Percentiles rank a stretch among this genome's conserved stretches.
Conservation (phyloP, 2,113 vertebrate species). For the Albula glossodonta region DNA sequence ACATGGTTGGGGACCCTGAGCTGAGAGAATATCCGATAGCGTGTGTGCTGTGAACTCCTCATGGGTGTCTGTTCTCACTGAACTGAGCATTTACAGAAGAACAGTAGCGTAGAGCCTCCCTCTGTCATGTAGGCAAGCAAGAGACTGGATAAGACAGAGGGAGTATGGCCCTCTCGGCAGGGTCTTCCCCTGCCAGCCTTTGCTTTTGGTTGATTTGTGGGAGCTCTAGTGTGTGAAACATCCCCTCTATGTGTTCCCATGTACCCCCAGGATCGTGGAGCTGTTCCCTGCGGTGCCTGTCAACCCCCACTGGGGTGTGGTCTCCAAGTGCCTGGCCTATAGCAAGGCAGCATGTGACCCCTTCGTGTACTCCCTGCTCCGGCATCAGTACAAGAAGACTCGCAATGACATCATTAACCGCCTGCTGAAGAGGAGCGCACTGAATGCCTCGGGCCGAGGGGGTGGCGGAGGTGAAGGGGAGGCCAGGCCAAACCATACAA, state of each 20-base stretch:
- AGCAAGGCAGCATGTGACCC: conserved; percentile 94
- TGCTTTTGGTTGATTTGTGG: too few species aligned
- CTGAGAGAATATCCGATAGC: too few species aligned
- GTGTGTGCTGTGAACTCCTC: too few species aligned
- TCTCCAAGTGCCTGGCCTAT: conserved; percentile 93
- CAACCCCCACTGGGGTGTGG: conserved; percentile 85
- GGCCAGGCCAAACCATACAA: not conserved
- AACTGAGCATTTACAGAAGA: too few species aligned
- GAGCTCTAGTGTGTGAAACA: not conserved
- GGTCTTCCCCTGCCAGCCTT: too few species aligned
- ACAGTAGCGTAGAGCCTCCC: too few species aligned
- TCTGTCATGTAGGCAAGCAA: too few species aligned
- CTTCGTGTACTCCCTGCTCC: conserved; percentile 92
- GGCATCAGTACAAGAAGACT: conserved; percentile 89
- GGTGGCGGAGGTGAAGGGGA: conserved; percentile 49
- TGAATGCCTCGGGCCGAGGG: conserved; percentile 74
- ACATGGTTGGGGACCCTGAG: too few species aligned
- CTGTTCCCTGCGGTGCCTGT: conserved; percentile 78
- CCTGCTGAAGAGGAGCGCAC: conserved; percentile 79
- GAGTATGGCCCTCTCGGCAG: too few species aligned
- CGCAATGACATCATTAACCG: conserved; percentile 84
- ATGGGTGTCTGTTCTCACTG: too few species aligned
- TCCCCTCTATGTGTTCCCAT: conserved; percentile 29
- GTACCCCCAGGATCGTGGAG: conserved; percentile 83
- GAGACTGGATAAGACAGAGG: too few species aligned